Conservation (phyloP, 2,888 invertebrate genomes). For the Abrostola tripartita region DNA sequence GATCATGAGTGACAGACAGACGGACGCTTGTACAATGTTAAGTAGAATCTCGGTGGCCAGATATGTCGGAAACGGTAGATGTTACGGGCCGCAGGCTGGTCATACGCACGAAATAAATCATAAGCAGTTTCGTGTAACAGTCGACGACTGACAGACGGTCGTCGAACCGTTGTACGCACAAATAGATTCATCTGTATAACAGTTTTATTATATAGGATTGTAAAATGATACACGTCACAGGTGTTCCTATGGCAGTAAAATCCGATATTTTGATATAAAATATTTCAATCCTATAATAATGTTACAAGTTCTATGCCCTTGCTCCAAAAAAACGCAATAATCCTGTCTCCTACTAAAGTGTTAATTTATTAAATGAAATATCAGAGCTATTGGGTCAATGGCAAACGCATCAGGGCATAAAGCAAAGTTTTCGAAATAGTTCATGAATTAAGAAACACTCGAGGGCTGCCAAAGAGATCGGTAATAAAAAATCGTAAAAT, state of each 20-base stretch:
- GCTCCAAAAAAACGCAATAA: constrained; percentile 55
- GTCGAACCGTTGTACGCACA: constrained; percentile 42
- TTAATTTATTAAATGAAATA: constrained; percentile 54
- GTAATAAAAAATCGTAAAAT: constrained; percentile 67
- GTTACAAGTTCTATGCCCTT: constrained; percentile 50
- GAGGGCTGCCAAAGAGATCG: constrained; percentile 70
- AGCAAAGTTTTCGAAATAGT: constrained; percentile 69
- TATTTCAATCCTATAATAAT: constrained; percentile 15
- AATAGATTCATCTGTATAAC: constrained; percentile 42
- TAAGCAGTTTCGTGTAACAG: constrained; percentile 29
- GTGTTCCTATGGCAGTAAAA: constrained; percentile 7
- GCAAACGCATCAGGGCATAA: constrained; percentile 68
- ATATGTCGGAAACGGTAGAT: constrained; percentile 58
- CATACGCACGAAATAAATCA: constrained; percentile 38
- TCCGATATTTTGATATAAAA: background rate
- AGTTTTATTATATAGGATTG: constrained; percentile 19
- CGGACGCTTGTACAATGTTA: constrained; percentile 66
- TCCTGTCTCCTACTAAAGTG: constrained; percentile 45
- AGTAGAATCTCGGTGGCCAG: constrained; percentile 51
- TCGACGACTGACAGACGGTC: constrained; percentile 41
- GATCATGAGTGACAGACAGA: constrained; percentile 67
- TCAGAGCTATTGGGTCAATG: constrained; percentile 77
- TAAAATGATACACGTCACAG: constrained; percentile 30
- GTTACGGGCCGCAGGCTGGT: constrained; percentile 22
- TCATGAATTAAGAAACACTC: constrained; percentile 66